Base-by-base conservation (phyloP, 2,113 vertebrate genomes). In the Dipodomys stephensi region DNA sequence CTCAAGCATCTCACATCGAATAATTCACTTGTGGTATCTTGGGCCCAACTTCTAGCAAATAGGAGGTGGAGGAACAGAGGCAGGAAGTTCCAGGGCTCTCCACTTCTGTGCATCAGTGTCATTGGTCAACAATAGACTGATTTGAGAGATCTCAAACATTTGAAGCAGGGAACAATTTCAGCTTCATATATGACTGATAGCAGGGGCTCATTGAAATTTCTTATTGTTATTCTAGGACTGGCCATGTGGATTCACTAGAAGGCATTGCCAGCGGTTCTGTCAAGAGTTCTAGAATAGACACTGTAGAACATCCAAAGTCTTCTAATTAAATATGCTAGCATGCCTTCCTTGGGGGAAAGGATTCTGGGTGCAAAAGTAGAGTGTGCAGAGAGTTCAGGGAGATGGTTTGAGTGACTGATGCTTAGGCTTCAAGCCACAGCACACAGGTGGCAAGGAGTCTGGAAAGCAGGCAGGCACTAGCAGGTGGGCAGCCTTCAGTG, bases 1-100 rank as follows among this genome's bases (percentile, higher is more conserved):
- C 53, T 57, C 53, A 57, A 57, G 53, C 53, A 57, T 57, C 53
- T 57, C 53, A 57, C 15, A 16, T 13, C 3, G 15, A 16, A 18
- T 57, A 13, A 57, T 57, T 57, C 53, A 57, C 53, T 57, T 57
- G 53, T 13, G 53, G 53, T 16, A 13, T 57, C 53, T 57, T 3
- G 2, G 53, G 53, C 53, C 12, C 53, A 57, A 57, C 12, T 39
- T 57, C 53, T 57, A 13, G 53, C 53, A 11, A 57, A 57, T 2
- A 13, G 15, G 53, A 4, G 4, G 15, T 57, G 53, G 53, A 18
- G 15, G 53, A 57, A 16, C 3, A 1, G 53, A 57, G 53, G 53
- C 53, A 57, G 53, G 53, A 16, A 57, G 44, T 78, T 20, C 0
- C 6, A 13, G 6, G 0, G 30, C 39, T 1, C 7, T 12, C 15